These are phyloP conservation scores for Tetranychus urticae DNA, from an alignment of 1,140 invertebrate species.

Conservation along the genomic window DNA sequence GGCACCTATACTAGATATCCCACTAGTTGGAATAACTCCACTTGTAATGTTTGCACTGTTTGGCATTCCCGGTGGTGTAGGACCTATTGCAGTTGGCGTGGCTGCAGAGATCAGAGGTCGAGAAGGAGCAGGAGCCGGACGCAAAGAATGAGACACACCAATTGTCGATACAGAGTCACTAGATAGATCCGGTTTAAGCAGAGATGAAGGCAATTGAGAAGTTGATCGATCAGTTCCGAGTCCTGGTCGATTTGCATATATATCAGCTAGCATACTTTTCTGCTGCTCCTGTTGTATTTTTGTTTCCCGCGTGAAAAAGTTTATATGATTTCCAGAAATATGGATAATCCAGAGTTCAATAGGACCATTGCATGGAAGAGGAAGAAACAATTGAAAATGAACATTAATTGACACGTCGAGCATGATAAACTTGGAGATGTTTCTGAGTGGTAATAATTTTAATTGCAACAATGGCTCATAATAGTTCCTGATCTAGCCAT, in stretches of 20 bases:
- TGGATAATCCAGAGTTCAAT: too few species aligned
- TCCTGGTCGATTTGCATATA: constrained; percentile 2
- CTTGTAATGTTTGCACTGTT: constrained; percentile 14
- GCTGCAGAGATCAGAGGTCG: not conserved
- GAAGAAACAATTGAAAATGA: too few species aligned
- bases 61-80: not conserved
- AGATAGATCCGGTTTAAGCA: not conserved
- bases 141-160: not conserved
- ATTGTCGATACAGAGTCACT: not conserved
- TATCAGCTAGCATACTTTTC: constrained; percentile 2
- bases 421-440: too few species aligned
- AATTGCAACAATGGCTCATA: too few species aligned
- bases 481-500: too few species aligned
- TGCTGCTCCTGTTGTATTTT: constrained; percentile 3
- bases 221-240: not conserved
- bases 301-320: not conserved
- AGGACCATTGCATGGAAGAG: too few species aligned
- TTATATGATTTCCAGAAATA: not conserved
- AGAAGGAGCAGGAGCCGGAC: not conserved
- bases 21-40: constrained; percentile 5
- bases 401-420: too few species aligned
- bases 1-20: not conserved
- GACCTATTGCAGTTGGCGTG: not conserved
- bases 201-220: not conserved
- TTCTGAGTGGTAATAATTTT: too few species aligned